These are phyloP conservation scores for Cliona cf. orientalis DNA, from an alignment of 37 sponge, comb jelly and placozoan species.

Conservation along the genomic window DNA sequence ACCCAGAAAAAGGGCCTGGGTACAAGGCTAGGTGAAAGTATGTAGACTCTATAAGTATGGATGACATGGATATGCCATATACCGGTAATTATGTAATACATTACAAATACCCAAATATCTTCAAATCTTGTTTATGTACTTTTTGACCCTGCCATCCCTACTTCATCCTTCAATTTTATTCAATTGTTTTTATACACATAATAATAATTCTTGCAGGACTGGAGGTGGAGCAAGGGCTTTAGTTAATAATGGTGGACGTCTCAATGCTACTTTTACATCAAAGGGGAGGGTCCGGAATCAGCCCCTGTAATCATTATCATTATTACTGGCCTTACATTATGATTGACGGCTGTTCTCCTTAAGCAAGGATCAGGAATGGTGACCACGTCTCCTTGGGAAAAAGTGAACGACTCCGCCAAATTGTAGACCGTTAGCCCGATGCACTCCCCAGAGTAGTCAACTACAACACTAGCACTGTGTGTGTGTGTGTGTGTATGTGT, in stretches of 20 bases:
- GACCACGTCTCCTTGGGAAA: conserved; percentile 60
- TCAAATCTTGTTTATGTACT: no score
- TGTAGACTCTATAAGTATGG: no score
- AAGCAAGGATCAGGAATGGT: conserved; percentile 45
- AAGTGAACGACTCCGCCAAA: conserved; percentile 35
- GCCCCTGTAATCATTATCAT: not conserved
- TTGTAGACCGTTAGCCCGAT: conserved; percentile 72
- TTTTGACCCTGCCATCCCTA: no score
- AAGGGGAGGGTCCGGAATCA: not conserved
- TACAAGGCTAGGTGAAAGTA: not conserved
- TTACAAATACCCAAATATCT: no score
- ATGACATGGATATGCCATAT: no score
- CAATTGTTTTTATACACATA: no score
- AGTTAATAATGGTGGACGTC: no score
- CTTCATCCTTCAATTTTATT: no score
- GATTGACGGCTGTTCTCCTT: not conserved
- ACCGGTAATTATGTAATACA: no score
- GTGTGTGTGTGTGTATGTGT: not conserved
- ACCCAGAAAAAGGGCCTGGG: not conserved
- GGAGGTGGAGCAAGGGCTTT: no score
- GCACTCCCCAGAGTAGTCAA: conserved; percentile 37
- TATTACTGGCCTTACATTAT: conserved; percentile 22
- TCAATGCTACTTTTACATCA: no score
- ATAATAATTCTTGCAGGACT: no score
- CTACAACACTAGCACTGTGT: conserved; percentile 57